Evolutionary conservation across 2,888 invertebrate species (phyloP).

Genomic region (Eurois occulta): DNA sequence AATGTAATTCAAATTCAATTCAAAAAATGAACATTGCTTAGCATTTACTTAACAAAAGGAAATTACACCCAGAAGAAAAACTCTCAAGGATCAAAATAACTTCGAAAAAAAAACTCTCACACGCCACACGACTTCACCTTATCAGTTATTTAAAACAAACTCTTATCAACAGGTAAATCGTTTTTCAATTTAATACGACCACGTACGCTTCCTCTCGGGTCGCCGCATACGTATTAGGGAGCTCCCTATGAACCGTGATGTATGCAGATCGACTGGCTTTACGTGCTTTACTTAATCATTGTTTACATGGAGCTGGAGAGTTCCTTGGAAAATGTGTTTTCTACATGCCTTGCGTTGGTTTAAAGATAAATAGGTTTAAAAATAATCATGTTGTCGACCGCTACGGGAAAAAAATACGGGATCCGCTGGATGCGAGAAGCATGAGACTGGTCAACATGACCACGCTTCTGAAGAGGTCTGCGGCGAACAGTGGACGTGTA

Average conservation of each 20-base stretch:
- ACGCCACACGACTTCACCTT: background rate
- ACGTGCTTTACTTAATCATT: conserved; percentile 63
- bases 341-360: background rate
- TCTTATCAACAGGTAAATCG: conserved; percentile 27
- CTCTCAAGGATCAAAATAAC: background rate
- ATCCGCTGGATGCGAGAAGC: background rate
- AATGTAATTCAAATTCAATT: no score
- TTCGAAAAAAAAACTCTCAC: background rate
- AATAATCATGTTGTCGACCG: background rate
- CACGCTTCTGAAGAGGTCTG: background rate
- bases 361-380: conserved; percentile 5
- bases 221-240: conserved; percentile 46
- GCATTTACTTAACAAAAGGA: background rate
- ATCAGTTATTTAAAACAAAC: conserved; percentile 19
- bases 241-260: conserved; percentile 34
- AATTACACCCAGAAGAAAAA: background rate
- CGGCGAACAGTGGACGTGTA: background rate
- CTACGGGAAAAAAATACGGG: background rate
- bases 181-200: conserved; percentile 49
- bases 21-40: no score
- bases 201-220: conserved; percentile 33
- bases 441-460: background rate
- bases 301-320: conserved; percentile 42
- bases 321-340: background rate
- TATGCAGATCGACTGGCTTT: conserved; percentile 63